Evolutionary conservation across 2,888 invertebrate species (phyloP).

Genomic region (Neoitamus cyanurus): DNA sequence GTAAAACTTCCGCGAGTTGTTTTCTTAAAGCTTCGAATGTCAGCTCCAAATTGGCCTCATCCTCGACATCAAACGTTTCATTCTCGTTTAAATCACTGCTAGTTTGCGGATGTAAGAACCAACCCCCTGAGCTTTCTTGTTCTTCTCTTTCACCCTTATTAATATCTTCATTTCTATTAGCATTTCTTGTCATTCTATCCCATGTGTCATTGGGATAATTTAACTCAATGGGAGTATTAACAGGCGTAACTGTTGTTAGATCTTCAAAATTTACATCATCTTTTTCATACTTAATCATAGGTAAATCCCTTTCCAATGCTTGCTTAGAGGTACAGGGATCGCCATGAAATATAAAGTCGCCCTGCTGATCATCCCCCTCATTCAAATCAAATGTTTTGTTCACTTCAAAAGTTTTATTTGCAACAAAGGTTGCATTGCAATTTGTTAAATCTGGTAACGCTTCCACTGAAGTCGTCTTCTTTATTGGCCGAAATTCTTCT

Average conservation of each 20-base stretch:
- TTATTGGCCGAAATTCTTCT: neutral
- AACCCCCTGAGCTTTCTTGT: constrained; percentile 46
- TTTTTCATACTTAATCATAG: constrained; percentile 53
- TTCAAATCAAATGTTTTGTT: constrained; percentile 49
- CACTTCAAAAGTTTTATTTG: constrained; percentile 50
- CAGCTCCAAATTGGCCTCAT: constrained; percentile 52
- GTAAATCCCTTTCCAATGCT: constrained; percentile 52
- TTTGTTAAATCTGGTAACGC: neutral
- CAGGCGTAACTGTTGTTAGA: constrained; percentile 55
- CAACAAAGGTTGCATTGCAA: constrained; percentile 40
- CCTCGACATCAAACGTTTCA: constrained; percentile 51
- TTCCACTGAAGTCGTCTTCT: neutral
- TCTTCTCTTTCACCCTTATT: constrained; percentile 17
- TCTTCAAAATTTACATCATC: constrained; percentile 55
- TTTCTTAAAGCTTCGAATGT: constrained; percentile 54
- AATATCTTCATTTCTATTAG: neutral
- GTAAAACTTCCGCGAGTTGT: constrained; percentile 55
- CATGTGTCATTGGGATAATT: constrained; percentile 55
- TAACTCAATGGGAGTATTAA: constrained; percentile 56
- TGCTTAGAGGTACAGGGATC: constrained; percentile 53
- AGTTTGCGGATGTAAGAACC: constrained; percentile 54
- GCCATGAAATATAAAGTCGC: constrained; percentile 43
- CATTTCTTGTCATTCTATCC: constrained; percentile 53
- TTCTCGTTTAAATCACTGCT: constrained; percentile 35
- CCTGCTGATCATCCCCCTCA: neutral